Conservation (phyloP, 2,888 invertebrate genomes). For the Thalpophila matura region DNA sequence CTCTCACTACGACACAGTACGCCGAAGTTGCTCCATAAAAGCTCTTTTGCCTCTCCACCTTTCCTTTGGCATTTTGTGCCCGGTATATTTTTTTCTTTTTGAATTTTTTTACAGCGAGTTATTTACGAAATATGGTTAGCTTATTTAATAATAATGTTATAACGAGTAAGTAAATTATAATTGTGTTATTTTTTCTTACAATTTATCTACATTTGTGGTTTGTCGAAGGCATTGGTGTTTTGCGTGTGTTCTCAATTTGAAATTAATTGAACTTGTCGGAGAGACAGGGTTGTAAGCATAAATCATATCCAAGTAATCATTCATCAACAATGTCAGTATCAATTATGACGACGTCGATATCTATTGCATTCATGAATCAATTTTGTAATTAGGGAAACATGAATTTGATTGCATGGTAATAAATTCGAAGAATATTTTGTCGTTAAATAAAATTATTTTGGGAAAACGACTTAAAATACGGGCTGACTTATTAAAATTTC, state of each 20-base stretch:
- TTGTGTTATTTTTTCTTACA: background rate
- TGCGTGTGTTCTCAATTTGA: constrained; percentile 9
- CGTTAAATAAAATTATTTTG: too few relatives aligned
- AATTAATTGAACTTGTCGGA: constrained; percentile 19
- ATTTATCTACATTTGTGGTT: background rate
- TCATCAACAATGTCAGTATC: constrained; percentile 33
- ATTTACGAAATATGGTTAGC: constrained; percentile 56
- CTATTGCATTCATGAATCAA: constrained; percentile 44
- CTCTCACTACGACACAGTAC: constrained; percentile 81
- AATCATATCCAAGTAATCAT: constrained; percentile 26
- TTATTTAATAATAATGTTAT: constrained; percentile 42
- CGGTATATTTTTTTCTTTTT: constrained; percentile 70
- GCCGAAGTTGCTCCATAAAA: constrained; percentile 87
- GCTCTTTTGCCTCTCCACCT: constrained; percentile 86
- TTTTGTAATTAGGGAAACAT: constrained; percentile 24
- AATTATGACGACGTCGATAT: constrained; percentile 42
- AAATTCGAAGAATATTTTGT: background rate
- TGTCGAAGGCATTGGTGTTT: background rate
- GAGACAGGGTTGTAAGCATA: constrained; percentile 15
- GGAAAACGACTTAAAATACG: too few relatives aligned
- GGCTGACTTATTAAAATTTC: too few relatives aligned
- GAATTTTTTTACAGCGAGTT: constrained; percentile 58
- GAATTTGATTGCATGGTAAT: background rate
- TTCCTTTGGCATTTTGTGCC: constrained; percentile 83
- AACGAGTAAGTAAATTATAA: background rate